Base-by-base conservation (phyloP, 2,888 invertebrate genomes). In the Nomada ruficornis region DNA sequence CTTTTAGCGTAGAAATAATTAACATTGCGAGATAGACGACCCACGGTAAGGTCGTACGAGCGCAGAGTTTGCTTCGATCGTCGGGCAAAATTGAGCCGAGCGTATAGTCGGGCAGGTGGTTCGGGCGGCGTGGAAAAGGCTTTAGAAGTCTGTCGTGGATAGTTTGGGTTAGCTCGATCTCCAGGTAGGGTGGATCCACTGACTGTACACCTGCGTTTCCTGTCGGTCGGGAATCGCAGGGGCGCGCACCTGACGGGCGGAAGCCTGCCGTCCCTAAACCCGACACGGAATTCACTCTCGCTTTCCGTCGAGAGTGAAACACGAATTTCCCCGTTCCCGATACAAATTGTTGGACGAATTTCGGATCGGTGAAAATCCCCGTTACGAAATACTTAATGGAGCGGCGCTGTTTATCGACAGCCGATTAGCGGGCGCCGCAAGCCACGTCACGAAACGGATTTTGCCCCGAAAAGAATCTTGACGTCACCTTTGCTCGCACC, bases 161-260 rank as follows among this genome's bases (percentile, higher is more conserved):
- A 44, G n/a, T 72, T 69, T 29, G 55, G 75, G 71, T 73, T 26
- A 50, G 57, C 1, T 23, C 36, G 60, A 77, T 18, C 74, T 65
- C 42, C 63, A 54, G 73, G 77, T 82, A 86, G 85, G 77, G 82
- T 78, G 85, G 60, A 73, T 82, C 71, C 64, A 85, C 62, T 26
- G 57, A 13, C 26, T 23, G 76, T 85, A 86, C 91, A 91, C 91
- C 91, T 91, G 91, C 89, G 88, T 85, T 90, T 89, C 87, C 90
- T 89, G 89, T 77, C 83, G 64, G 42, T 68, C 73, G 64, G 1
- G 36, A 60, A 50, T 75, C 82, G 81, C 77, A 80, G 80, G 83
- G 67, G 74, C 81, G 76, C 72, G 80, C 90, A 91, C 91, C 91
- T 91, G 90, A 90, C 88, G 72, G 85, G 86, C 87, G 89, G 91